Evolutionary conservation across 2,797 vertebrate species (phyloP).

Genomic region (Schizopygopsis malacanthus): DNA sequence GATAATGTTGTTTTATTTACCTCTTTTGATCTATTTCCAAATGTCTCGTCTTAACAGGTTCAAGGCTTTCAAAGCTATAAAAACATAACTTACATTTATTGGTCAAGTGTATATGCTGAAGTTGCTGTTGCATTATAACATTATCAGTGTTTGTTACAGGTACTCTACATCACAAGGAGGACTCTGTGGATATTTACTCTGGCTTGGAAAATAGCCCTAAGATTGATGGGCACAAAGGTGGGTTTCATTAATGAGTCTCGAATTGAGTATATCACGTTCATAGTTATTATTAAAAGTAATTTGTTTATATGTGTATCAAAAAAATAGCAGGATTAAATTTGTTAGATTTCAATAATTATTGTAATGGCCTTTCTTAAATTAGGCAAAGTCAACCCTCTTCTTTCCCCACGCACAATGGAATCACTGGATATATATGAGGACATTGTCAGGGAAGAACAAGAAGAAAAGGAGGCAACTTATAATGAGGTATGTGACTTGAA

Average conservation of each 20-base stretch:
- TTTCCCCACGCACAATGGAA: conserved; percentile 68
- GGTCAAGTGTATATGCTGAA: not conserved
- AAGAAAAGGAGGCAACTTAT: conserved; percentile 85
- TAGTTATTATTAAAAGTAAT: not conserved
- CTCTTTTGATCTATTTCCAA: not conserved
- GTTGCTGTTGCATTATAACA: not conserved
- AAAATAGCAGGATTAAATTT: not conserved
- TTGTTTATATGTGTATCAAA: not conserved
- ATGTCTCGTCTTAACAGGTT: not conserved
- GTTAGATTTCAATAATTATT: not conserved
- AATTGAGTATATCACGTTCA: not conserved
- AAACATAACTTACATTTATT: not conserved
- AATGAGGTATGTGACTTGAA: conserved; percentile 80
- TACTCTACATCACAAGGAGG: conserved; percentile 73
- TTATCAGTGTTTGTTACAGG: conserved; percentile 15
- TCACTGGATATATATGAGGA: conserved; percentile 96
- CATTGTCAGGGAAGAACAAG: conserved; percentile 90
- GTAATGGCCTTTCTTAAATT: not conserved
- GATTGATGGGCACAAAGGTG: conserved; percentile 76
- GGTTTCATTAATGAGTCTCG: not conserved
- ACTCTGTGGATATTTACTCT: conserved; percentile 95
- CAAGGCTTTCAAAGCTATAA: not conserved
- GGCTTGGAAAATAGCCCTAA: conserved; percentile 79
- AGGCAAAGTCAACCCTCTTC: conserved; percentile 32
- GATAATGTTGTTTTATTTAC: not conserved